Evolutionary conservation across 2,797 vertebrate species (phyloP), one percentile per base, ranked within the genome.

Genomic region (Benthosema pterotum): DNA sequence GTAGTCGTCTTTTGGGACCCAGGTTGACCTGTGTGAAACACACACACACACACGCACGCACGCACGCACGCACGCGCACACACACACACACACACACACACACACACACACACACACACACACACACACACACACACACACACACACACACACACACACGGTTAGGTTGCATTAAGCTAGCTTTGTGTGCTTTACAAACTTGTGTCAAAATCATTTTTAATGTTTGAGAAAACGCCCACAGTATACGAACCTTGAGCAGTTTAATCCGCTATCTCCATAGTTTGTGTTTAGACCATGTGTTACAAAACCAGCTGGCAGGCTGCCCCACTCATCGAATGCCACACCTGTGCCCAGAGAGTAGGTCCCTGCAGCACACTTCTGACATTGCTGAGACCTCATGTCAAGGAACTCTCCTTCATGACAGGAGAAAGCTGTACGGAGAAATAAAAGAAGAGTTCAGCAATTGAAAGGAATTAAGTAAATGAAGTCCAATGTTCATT

Each of bases 331-430:
- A 0, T 98, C 96, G 0, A 99, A 97, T 52, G 94, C 92, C 73
- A 98, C 85, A 0, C 97, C 94, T 0, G 96, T 98, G 71, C 97
- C 97, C 3, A 98, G 89, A 0, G 97, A 99, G 85, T 96, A 98
- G 3, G 94, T 96, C 46, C 96, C 97, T 0, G 89, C 91, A 0
- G 92, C 83, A 0, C 97, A 99, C 5, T 94, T 93, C 66, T 91
- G 91, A 64, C 97, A 99, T 6, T 88, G 71, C 90, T 99, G 97
- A 0, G 91, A 88, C 86, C 91, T 93, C 97, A 99, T 99, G 81
- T 98, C 92, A 55, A 99, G 93, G 82, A 93, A 98, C 89, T 98
- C 94, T 0, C 97, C 97, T 0, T 95, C 93, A 46, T 83, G 92
- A 86, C 97, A 99, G 60, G 96, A 96, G 83, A 98, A 99, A 1